A percentile compares a stretch with the other conserved stretches of the same genome.
These are phyloP conservation scores for Garra rufa DNA, from an alignment of 2,113 vertebrate species.

Conservation along the genomic window DNA sequence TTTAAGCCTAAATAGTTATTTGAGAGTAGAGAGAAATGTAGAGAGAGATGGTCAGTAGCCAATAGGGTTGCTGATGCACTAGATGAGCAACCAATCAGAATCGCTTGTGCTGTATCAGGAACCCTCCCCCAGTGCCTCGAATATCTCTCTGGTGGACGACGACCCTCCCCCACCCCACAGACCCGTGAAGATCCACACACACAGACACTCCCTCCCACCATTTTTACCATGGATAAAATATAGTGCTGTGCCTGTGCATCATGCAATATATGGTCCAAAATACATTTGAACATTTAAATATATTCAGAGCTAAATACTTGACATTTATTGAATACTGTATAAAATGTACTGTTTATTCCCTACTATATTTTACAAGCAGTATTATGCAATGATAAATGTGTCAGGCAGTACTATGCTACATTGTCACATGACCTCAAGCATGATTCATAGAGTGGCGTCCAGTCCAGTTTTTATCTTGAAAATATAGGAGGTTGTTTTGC, in stretches of 20 bases:
- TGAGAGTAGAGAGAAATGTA: background rate
- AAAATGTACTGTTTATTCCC: background rate
- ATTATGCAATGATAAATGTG: background rate
- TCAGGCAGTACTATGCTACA: background rate
- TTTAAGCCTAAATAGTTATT: no score
- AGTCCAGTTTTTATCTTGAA: background rate
- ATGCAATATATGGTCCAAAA: background rate
- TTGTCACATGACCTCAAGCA: background rate
- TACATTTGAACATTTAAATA: background rate
- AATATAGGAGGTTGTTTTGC: background rate
- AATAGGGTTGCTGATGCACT: background rate
- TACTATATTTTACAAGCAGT: background rate
- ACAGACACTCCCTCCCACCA: background rate
- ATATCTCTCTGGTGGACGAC: conserved; percentile 51
- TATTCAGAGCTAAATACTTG: background rate
- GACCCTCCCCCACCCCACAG: conserved; percentile 31
- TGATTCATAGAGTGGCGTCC: background rate
- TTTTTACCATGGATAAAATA: background rate
- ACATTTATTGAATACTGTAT: background rate
- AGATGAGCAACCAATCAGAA: conserved; percentile 63
- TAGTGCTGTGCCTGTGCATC: background rate
- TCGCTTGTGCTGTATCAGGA: conserved; percentile 50
- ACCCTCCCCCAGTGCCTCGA: conserved; percentile 66
- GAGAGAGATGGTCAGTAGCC: background rate
- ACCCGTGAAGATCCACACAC: background rate